Conservation (phyloP, 2,797 vertebrate species). For the Darevskia nairensis region DNA sequence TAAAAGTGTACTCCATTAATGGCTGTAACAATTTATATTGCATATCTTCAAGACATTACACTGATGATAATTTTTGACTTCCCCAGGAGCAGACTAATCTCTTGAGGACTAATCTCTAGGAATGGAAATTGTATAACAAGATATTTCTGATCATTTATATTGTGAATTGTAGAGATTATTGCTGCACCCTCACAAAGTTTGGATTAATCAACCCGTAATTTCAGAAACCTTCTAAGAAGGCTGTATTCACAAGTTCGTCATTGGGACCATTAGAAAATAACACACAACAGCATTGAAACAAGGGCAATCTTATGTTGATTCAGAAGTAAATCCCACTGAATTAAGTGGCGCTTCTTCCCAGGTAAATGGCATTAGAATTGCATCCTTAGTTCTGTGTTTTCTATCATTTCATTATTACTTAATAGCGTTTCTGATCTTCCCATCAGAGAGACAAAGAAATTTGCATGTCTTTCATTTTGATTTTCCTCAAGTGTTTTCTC, state of each 20-base stretch:
- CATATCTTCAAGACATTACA: constrained; percentile 11
- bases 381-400: no score
- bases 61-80: neutral
- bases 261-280: no score
- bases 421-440: no score
- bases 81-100: neutral
- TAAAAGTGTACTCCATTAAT: neutral
- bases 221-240: no score
- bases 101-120: neutral
- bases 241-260: no score
- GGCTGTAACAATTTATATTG: neutral
- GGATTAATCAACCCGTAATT: neutral
- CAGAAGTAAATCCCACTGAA: no score
- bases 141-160: neutral
- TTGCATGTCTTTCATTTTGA: neutral
- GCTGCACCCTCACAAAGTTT: neutral
- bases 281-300: no score
- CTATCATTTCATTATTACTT: no score
- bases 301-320: neutral
- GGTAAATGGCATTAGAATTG: no score
- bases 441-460: neutral
- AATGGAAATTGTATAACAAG: neutral
- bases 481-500: constrained; percentile 14
- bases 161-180: neutral
- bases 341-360: no score